Conservation (phyloP, 2,888 invertebrate genomes). For the Cosmopolites sordidus region DNA sequence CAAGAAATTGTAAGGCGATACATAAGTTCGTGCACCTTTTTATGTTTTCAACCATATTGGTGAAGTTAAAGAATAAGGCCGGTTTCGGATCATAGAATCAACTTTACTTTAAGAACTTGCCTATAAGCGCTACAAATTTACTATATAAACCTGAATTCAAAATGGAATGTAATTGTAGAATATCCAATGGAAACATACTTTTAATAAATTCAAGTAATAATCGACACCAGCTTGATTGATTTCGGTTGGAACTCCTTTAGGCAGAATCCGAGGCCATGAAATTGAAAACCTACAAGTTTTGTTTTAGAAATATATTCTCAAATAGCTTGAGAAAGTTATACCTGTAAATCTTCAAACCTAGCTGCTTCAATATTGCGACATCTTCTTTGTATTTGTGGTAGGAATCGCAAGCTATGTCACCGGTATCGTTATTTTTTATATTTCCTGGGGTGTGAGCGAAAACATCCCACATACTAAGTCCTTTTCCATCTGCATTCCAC, state of each 20-base stretch:
- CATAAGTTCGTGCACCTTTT: too few relatives aligned
- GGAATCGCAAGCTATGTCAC: conserved; percentile 64
- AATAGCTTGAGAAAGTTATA: conserved; percentile 36
- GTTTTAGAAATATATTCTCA: too few relatives aligned
- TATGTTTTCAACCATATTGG: too few relatives aligned
- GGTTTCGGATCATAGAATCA: too few relatives aligned
- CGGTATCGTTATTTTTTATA: conserved; percentile 45
- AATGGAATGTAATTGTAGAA: too few relatives aligned
- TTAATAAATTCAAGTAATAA: conserved; percentile 26
- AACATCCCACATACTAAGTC: conserved; percentile 53
- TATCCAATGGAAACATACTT: too few relatives aligned
- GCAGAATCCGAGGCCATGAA: conserved; percentile 73
- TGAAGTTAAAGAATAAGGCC: too few relatives aligned
- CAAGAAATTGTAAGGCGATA: too few relatives aligned
- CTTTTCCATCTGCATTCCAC: conserved; percentile 43
- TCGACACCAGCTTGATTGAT: conserved; percentile 28
- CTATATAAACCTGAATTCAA: too few relatives aligned
- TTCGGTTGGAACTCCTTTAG: conserved; percentile 53
- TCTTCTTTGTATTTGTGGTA: conserved; percentile 60
- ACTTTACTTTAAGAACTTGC: too few relatives aligned
- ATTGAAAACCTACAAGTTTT: conserved; percentile 58
- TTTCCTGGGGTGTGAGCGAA: conserved; percentile 15
- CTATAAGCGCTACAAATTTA: too few relatives aligned
- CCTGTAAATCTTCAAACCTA: conserved; percentile 55
- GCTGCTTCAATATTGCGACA: conserved; percentile 52